Evolutionary conservation across 2,797 vertebrate species (phyloP), one percentile per base, ranked within the genome.

Genomic region (Arctocebus calabarensis): DNA sequence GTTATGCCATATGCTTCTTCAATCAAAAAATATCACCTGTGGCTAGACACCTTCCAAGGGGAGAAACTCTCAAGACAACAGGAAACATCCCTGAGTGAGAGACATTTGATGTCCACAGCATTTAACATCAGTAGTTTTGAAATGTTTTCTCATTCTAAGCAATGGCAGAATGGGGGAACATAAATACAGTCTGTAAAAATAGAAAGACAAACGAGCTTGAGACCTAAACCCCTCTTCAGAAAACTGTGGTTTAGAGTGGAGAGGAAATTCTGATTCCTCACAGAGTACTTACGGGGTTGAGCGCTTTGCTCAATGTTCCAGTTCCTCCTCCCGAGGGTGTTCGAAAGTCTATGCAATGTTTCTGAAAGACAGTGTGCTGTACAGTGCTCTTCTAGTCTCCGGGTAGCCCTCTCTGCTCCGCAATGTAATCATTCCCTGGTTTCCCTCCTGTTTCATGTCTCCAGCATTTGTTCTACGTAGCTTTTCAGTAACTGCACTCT

Each of bases 201-300:
- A 96, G 96, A 96, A 97, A 96, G 97, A 95, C 97, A 98, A 95
- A 98, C 96, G 95, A 97, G 96, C 95, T 97, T 97, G 87, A 96
- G 94, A 98, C 97, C 97, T 97, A 98, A 94, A 98, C 97, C 97
- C 52, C 4, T 97, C 96, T 98, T 97, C 96, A 96, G 97, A 97
- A 99, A 98, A 98, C 97, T 97, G 97, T 97, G 97, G 98, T 98
- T 98, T 98, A 97, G 96, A 97, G 97, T 95, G 88, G 52, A 98
- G 99, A 99, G 98, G 99, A 99, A 99, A 99, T 99, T 99, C 99
- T 99, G 98, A 97, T 98, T 97, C 94, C 87, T 59, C 79, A 22
- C 96, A 97, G 86, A 81, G 82, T 90, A 86, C 20, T 96, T 68
- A 66, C 23, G 91, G 96, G 95, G 95, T 84, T 96, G 96, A 98